Evolutionary conservation across 2,113 vertebrate species (phyloP), one percentile per base, ranked within the genome.

Genomic region (Aegithalos caudatus): DNA sequence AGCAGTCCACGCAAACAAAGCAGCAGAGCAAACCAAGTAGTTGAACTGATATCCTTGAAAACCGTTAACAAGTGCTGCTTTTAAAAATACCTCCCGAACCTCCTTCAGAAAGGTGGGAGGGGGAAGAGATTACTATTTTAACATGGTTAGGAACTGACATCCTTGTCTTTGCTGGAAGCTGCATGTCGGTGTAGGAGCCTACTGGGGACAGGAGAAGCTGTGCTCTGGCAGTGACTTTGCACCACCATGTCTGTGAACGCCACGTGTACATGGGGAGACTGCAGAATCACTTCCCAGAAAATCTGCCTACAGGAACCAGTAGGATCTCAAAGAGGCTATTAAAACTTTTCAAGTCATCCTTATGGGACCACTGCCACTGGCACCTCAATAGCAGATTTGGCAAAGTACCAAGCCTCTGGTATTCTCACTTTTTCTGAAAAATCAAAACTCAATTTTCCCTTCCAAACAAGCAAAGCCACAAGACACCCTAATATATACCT

Each of bases 1-100:
- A 77, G 38, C 80, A 53, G 20, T 72, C 69, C 51, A 70, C 1
- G 1, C 82, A 72, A 96, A 94, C 74, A 88, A 94, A 92, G 86
- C 69, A 67, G n/a, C 60, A 92, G 48, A 92, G 60, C 78, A 87
- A 95, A 89, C 24, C 67, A 79, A 72, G 56, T 29, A 66, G 91
- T 50, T 79, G 67, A 88, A 88, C 86, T 13, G 48, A 92, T 42
- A 86, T 65, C 38, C 56, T 35, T 80, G 65, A 94, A 94, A 91
- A 66, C 27, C 0, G 5, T 37, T 80, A 72, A 35, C 48, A 70
- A 64, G 56, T 11, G 20, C 56, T 81, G 7, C 78, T 86, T 88
- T 92, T 71, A 28, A 90, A 95, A 92, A 91, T 66, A 58, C 8
- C 35, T 73, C 77, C 35, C 1, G 4, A 58, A 42, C 35, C 47